Base-by-base conservation (phyloP, 2,797 vertebrate species). In the Mus minutoides region DNA sequence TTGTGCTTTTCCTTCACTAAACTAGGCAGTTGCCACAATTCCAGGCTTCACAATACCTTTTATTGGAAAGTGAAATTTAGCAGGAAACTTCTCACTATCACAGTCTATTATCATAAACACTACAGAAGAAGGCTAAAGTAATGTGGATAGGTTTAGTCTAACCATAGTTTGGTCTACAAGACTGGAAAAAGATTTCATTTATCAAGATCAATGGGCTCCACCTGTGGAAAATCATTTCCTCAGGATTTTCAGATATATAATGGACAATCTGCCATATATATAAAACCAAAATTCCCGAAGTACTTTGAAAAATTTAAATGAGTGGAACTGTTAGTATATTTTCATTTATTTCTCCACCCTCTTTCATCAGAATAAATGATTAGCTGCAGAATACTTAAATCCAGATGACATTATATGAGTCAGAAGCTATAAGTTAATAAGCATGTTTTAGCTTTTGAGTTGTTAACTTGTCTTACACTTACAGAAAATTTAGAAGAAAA, bases 361-460 rank as follows among this genome's bases (percentile, higher is more conserved):
- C 83, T 92, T 94, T 91, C 37, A 89, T 90, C 58, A 58, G 85
- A 93, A 67, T 96, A 91, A 97, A 64, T 90, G 90, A 83, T 93
- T 91, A 91, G 54, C 80, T 91, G 24, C 7, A 94, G 67, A 87
- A 80, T 78, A 94, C 96, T 52, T 93, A 37, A 95, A 91, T 52
- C 43, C 31, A 90, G 40, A 91, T 95, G 14, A 94, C 75, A 54
- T 96, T 78, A 90, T 49, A 62, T 75, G 37, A 94, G 91, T 90
- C 16, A 40, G 14, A 56, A 21, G 2, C 58, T 67, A 71, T 64
- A 69, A 54, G 76, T 77, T 77, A 92, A 76, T 79, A 90, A 88
- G 75, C 2, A 34, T 88, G 40, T 21, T 95, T 95, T 92, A 95
- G 49, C 78, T 96, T 94, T 95, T 95, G 67, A 88, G 26, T 84